Conservation (phyloP, 2,888 invertebrate genomes). For the Odontocerum albicorne region DNA sequence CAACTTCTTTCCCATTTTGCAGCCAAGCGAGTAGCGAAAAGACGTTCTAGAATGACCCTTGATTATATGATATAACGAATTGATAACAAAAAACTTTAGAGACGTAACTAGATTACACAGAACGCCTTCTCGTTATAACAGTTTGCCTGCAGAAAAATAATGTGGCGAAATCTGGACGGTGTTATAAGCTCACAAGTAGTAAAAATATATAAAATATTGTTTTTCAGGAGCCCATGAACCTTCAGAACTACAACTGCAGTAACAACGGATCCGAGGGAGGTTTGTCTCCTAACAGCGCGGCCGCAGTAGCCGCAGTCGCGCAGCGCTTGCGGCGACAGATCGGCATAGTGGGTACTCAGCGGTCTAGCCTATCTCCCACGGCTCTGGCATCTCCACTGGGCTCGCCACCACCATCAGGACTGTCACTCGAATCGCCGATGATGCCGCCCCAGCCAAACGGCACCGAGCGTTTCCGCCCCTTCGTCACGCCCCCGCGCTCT, state of each 20-base stretch:
- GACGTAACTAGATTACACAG: too few species aligned
- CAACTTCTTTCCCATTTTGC: too few species aligned
- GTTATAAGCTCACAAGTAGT: too few species aligned
- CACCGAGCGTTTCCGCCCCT: constrained; percentile 58
- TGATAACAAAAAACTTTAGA: too few species aligned
- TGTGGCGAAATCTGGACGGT: too few species aligned
- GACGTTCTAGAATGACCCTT: too few species aligned
- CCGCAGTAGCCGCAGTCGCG: constrained; percentile 84
- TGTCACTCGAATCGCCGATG: constrained; percentile 61
- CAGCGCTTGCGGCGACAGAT: constrained; percentile 85
- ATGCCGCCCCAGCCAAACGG: constrained; percentile 56
- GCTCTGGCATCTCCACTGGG: constrained; percentile 64
- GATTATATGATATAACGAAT: too few species aligned
- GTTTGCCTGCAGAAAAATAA: too few species aligned
- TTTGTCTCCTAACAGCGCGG: constrained; percentile 64
- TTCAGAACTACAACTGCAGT: constrained; percentile 61
- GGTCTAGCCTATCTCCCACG: constrained; percentile 59
- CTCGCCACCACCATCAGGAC: constrained; percentile 65
- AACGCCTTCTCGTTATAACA: too few species aligned
- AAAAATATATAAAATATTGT: too few species aligned
- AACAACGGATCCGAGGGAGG: constrained; percentile 59
- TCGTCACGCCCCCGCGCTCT: constrained; percentile 58
- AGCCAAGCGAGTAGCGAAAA: too few species aligned
- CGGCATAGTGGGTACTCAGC: constrained; percentile 72
- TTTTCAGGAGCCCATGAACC: constrained; percentile 64